These are phyloP conservation scores for Calliopsis andreniformis DNA, from an alignment of 1,140 invertebrate species.

Conservation along the genomic window DNA sequence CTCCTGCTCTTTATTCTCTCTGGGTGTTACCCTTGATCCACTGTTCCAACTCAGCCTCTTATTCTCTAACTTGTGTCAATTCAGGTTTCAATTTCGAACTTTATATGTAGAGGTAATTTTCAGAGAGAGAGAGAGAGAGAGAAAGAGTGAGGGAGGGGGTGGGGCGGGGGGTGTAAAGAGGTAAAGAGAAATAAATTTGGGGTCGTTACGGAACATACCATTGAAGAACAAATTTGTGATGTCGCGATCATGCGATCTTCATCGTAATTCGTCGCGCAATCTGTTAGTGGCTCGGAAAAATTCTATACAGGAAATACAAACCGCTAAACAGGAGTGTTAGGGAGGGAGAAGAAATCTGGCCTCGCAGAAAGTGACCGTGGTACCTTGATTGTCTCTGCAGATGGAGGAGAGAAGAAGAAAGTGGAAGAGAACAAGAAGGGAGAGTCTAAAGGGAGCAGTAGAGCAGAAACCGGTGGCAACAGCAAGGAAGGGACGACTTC, in stretches of 20 bases:
- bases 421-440: conserved; percentile 79
- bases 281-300: conserved; percentile 61
- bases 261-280: conserved; percentile 55
- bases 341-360: conserved; percentile 68
- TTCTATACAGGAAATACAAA: conserved; percentile 61
- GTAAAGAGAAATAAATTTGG: conserved; percentile 43
- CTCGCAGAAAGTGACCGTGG: conserved; percentile 77
- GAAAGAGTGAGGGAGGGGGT: background rate
- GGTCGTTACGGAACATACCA: conserved; percentile 46
- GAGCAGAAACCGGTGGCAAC: conserved; percentile 73
- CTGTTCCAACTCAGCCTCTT: no score
- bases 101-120: conserved; percentile 36
- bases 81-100: conserved; percentile 22
- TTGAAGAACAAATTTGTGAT: conserved; percentile 55
- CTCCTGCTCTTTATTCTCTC: background rate
- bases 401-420: conserved; percentile 81
- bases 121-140: conserved; percentile 1
- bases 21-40: no score
- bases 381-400: conserved; percentile 83
- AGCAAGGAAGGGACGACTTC: conserved; percentile 78
- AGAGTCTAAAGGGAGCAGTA: conserved; percentile 78
- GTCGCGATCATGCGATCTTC: conserved; percentile 45
- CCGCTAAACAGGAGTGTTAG: conserved; percentile 62
- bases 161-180: conserved; percentile 6
- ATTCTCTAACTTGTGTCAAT: conserved; percentile 51